Conservation (phyloP, 2,888 invertebrate genomes). For the Nudaria mundana region DNA sequence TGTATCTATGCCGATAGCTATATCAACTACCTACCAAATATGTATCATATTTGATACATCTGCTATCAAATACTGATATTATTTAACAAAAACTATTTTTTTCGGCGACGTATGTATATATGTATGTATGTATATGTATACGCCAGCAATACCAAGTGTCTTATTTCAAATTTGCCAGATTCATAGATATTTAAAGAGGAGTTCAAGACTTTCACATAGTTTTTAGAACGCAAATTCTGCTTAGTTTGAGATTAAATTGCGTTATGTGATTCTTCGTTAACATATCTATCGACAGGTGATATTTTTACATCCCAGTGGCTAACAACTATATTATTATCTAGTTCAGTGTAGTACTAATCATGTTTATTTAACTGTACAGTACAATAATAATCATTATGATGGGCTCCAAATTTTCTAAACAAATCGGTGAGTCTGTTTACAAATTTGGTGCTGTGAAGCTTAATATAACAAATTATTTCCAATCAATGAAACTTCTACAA, state of each 20-base stretch:
- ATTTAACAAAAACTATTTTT: too few species aligned
- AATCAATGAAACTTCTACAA: not conserved
- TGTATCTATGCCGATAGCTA: slow-evolving; percentile 19
- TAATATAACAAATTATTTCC: not conserved
- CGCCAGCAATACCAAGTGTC: too few species aligned
- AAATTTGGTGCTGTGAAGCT: not conserved
- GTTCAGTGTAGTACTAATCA: slow-evolving; percentile 28
- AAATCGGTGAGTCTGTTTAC: not conserved
- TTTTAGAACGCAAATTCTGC: too few species aligned
- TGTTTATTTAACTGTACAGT: slow-evolving; percentile 32
- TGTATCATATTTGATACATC: slow-evolving; percentile 3
- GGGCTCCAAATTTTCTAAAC: slow-evolving; percentile 18
- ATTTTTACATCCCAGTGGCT: slow-evolving; percentile 22
- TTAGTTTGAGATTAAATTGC: too few species aligned
- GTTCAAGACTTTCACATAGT: too few species aligned
- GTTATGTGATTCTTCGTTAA: too few species aligned
- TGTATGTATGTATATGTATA: too few species aligned
- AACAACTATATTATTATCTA: slow-evolving; percentile 35
- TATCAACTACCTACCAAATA: slow-evolving; percentile 5
- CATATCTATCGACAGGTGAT: slow-evolving; percentile 16
- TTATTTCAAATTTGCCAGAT: too few species aligned
- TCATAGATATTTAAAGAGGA: too few species aligned
- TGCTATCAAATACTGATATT: slow-evolving; percentile 12
- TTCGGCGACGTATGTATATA: too few species aligned
- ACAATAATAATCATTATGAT: slow-evolving; percentile 16